phyloP scores from a whole-genome alignment of 2,113 vertebrate genomes.

The Saiga tatarica region DNA sequence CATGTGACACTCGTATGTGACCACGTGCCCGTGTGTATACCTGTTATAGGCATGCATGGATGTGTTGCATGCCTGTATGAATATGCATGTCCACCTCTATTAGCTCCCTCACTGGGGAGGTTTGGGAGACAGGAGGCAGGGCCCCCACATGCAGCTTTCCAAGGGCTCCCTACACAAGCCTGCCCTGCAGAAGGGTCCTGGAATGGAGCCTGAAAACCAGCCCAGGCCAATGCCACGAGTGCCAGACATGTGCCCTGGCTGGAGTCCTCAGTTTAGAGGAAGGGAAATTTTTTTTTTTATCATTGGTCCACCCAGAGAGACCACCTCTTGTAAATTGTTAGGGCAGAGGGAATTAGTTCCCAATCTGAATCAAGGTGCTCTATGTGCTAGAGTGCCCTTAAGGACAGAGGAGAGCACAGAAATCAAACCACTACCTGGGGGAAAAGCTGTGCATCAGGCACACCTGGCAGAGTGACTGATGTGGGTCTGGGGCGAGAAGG shows the following conservation, averaged over 20 bases:
- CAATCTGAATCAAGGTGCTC: neutral
- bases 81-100: neutral
- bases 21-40: accelerated
- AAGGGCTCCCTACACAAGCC: neutral
- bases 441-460: neutral
- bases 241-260: neutral
- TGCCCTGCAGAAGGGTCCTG: neutral
- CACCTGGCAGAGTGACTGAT: neutral
- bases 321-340: neutral
- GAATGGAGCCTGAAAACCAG: neutral
- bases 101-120: neutral
- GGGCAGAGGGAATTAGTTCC: neutral
- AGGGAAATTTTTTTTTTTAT: neutral
- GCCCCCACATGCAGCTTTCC: neutral
- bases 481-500: neutral
- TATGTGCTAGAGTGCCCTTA: neutral
- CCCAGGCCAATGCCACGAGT: neutral
- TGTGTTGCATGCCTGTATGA: neutral
- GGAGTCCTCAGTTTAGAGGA: neutral
- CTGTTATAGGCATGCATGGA: neutral
- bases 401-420: neutral
- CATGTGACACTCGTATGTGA: neutral
- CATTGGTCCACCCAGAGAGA: neutral
- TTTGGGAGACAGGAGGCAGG: neutral
- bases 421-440: conserved; percentile 5